phyloP scores from a whole-genome alignment of 2,888 invertebrate genomes.

The Dicranocentrus wangi region DNA sequence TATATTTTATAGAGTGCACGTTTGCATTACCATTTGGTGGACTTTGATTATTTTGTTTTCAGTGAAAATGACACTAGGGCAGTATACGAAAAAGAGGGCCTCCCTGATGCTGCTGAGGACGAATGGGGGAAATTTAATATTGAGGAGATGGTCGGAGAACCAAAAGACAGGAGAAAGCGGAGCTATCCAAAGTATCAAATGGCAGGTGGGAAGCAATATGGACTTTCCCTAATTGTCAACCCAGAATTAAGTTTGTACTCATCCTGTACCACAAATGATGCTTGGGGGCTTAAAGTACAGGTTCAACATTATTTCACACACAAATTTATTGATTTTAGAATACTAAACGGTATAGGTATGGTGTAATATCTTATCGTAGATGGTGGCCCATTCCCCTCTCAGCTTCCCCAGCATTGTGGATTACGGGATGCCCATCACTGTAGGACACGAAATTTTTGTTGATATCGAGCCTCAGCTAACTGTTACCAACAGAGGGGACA shows the following conservation, averaged over 20 bases:
- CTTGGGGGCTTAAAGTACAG: conserved; percentile 26
- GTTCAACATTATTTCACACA: no score
- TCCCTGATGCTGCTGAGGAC: not conserved
- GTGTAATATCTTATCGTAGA: no score
- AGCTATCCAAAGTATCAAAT: no score
- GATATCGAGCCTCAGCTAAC: conserved; percentile 7
- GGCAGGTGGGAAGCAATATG: conserved; percentile 46
- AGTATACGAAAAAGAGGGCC: not conserved
- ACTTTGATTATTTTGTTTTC: not conserved
- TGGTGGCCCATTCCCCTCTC: not conserved
- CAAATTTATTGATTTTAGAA: no score
- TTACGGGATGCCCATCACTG: conserved; percentile 22
- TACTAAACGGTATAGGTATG: no score
- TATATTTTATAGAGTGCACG: not conserved
- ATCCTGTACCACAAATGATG: conserved; percentile 39
- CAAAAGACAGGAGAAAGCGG: not conserved
- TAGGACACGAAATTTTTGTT: conserved; percentile 12
- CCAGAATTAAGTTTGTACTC: conserved; percentile 31
- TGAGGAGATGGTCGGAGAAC: not conserved
- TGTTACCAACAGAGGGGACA: conserved; percentile 5
- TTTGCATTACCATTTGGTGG: not conserved
- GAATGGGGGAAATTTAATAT: not conserved
- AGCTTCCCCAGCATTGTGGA: conserved; percentile 30
- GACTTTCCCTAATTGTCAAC: conserved; percentile 34
- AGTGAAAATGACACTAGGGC: not conserved